Evolutionary conservation across 2,113 vertebrate species (phyloP), one percentile per base, ranked within the genome.

Genomic region (Eira barbara): DNA sequence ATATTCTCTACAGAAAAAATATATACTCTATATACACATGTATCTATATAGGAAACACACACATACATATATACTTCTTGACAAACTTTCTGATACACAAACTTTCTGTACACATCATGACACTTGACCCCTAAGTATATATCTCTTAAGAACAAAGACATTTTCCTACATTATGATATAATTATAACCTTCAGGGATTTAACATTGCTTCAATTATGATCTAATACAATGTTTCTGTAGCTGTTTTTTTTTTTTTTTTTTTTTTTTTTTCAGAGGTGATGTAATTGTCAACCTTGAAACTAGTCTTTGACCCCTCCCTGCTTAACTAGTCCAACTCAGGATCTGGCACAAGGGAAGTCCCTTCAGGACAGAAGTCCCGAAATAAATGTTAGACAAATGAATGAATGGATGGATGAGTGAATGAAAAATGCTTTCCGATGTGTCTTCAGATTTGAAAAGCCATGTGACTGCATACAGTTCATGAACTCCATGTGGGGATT

Each of bases 401-500:
- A 29, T 7, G 57, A 21, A 49, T n/a, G 4, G 34, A 12, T 1
- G 14, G 20, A 29, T n/a, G 65, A 39, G 15, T 1, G 8, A 49
- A 55, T 21, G 27, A 29, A 47, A 49, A n/a, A 8, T 7, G 18
- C 47, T 55, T 49, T 39, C 39, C 1, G 0, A 31, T 25, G 89
- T 36, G 29, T 52, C 47, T 95, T 39, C 87, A 42, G 47, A 18
- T 39, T 29, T 13, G 55, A 55, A 85, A 81, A 42, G 59, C 23
- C 0, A 0, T 2, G 11, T 0, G 11, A 18, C 10, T 7, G 12
- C 1, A 0, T 2, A 11, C n/a, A 8, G 63, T 27, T 27, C 63
- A 0, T 39, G 42, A 63, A 6, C 27, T 10, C 71, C n/a, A 6
- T 0, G 8, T 59, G 65, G 63, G 71, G 45, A 36, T 25, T 10